These are phyloP conservation scores for Brachionus manjavacas DNA, from an alignment of 1,140 invertebrate species.

Conservation along the genomic window DNA sequence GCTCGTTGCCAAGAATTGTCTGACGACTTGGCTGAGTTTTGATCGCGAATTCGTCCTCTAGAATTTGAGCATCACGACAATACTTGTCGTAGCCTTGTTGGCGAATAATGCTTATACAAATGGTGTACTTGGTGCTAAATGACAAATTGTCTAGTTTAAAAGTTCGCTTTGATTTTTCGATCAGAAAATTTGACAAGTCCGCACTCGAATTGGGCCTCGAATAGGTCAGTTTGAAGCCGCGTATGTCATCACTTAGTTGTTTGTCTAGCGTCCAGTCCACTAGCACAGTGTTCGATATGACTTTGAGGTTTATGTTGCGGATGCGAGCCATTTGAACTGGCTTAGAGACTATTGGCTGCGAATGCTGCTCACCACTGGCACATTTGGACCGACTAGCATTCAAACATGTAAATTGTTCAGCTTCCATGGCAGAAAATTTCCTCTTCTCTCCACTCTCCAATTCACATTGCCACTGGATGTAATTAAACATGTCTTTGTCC, in stretches of 20 bases:
- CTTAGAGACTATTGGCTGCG: background rate
- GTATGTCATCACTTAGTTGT: background rate
- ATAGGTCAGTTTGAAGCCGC: conserved; percentile 13
- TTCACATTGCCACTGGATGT: conserved; percentile 37
- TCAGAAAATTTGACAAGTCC: background rate
- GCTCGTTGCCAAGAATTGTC: background rate
- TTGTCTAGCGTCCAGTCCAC: conserved; percentile 13
- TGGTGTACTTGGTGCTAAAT: background rate
- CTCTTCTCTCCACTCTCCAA: background rate
- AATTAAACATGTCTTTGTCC: background rate
- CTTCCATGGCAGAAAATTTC: background rate
- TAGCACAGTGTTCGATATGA: background rate
- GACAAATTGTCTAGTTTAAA: conserved; percentile 36
- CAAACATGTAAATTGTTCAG: background rate
- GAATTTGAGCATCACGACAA: background rate
- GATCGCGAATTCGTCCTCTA: background rate
- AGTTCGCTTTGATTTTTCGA: background rate
- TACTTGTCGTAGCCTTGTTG: conserved; percentile 40
- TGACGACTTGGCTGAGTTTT: background rate
- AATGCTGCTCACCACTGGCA: background rate
- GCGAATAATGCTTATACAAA: conserved; percentile 29
- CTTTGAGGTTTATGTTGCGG: background rate
- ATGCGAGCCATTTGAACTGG: background rate
- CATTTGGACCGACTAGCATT: background rate
- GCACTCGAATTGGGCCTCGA: background rate